Evolutionary conservation across 2,113 vertebrate species (phyloP), one percentile per base, ranked within the genome.

Genomic region (Neopipo cinnamomea): DNA sequence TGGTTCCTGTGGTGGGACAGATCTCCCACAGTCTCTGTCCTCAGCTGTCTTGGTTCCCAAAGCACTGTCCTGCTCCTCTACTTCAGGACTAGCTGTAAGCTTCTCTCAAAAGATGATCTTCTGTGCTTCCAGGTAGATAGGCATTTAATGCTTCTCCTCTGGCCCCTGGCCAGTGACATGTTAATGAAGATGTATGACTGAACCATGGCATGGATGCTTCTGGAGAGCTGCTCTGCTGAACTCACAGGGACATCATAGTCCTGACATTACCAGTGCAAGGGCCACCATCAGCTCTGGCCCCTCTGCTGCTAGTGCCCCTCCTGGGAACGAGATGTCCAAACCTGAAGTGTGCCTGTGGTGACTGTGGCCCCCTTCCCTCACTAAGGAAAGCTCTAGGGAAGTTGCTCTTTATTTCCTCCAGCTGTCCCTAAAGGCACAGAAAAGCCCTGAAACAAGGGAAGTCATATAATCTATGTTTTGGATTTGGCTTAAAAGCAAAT

Each of bases 341-440:
- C 1, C 4, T 8, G 49, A 68, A 24, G 4, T 39, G 41, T 52
- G 30, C 33, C 67, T 46, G 18, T 5, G 11, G 20, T 68, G 59
- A 25, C 72, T 56, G 46, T 47, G 12, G 20, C 12, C 61, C n/a
- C 9, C 68, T 46, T 3, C 25, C 12, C 78, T 94, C 73, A 14
- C 22, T 12, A n/a, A n/a, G 33, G 37, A 90, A 77, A 74, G 33
- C 85, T 75, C 85, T 18, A 30, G 92, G 88, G 85, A 77, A 86
- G 85, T 50, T 74, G 72, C 11, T 88, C 83, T 86, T 93, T 95
- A 89, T 84, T 90, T 93, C 76, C 92, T 89, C 52, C 65, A 87
- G 70, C 83, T 84, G 56, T 46, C 79, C 44, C 70, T 73, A 33
- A 82, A 87, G 71, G 56, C 76, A 49, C 55, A 91, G 65, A 92